These are phyloP conservation scores for Anolis sagrei DNA, from an alignment of 2,113 vertebrate species.

Conservation along the genomic window DNA sequence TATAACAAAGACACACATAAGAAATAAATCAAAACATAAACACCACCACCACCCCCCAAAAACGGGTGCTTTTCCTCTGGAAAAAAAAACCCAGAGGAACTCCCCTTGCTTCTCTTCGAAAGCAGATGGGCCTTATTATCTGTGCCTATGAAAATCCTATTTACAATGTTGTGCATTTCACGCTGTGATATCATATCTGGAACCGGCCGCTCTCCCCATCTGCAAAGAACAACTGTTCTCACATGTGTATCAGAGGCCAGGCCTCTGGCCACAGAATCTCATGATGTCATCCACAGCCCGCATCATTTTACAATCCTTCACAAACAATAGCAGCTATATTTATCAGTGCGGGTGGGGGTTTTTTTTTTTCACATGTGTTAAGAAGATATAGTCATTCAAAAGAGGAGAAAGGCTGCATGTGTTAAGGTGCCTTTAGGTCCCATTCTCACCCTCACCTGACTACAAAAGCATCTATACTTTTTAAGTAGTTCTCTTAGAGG, in stretches of 20 bases:
- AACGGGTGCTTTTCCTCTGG: slow-evolving; percentile 48
- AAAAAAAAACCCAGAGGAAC: slow-evolving; percentile 57
- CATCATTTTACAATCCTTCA: slow-evolving; percentile 74
- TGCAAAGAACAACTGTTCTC: slow-evolving; percentile 85
- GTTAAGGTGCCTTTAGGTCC: slow-evolving; percentile 55
- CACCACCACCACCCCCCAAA: slow-evolving; percentile 37
- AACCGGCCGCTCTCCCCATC: slow-evolving; percentile 80
- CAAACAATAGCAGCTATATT: slow-evolving; percentile 72
- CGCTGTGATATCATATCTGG: slow-evolving; percentile 86
- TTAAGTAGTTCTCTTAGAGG: slow-evolving; percentile 15
- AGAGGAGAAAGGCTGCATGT: slow-evolving; percentile 43
- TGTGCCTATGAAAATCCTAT: slow-evolving; percentile 81
- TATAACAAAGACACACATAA: background rate
- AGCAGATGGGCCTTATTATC: slow-evolving; percentile 82
- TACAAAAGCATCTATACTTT: slow-evolving; percentile 37
- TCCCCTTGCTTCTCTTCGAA: slow-evolving; percentile 69
- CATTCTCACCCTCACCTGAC: slow-evolving; percentile 31
- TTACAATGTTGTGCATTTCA: slow-evolving; percentile 82
- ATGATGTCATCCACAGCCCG: slow-evolving; percentile 77
- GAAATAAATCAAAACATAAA: background rate
- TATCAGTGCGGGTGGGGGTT: slow-evolving; percentile 52
- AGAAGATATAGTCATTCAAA: slow-evolving; percentile 53
- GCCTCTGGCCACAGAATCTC: slow-evolving; percentile 73
- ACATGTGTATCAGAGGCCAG: slow-evolving; percentile 63
- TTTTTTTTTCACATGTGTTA: slow-evolving; percentile 37